These are phyloP conservation scores for Dryas iulia DNA, from an alignment of 1,140 invertebrate species.

Conservation along the genomic window DNA sequence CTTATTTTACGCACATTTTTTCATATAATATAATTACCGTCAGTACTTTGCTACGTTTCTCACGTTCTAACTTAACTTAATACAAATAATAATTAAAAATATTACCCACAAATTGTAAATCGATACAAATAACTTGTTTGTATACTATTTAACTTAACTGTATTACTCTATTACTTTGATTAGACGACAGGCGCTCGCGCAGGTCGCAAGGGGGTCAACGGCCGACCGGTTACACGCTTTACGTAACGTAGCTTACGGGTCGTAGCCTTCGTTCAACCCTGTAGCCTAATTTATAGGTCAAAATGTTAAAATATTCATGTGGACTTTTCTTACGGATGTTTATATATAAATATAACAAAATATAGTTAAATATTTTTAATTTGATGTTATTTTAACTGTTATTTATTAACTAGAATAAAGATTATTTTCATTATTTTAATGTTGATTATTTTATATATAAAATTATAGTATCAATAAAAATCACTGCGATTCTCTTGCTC, in stretches of 20 bases:
- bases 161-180: background rate
- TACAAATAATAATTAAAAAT: background rate
- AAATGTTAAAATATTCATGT: background rate
- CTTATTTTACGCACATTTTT: too few relatives aligned
- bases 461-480: too few relatives aligned
- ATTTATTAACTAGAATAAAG: too few relatives aligned
- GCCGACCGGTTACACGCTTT: slow-evolving; percentile 75
- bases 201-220: slow-evolving; percentile 63
- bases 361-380: too few relatives aligned
- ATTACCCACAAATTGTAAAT: background rate
- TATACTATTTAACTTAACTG: background rate
- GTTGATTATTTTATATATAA: too few relatives aligned
- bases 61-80: background rate
- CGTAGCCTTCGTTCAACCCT: slow-evolving; percentile 54
- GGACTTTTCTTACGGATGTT: background rate
- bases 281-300: slow-evolving; percentile 39
- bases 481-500: too few relatives aligned
- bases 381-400: too few relatives aligned
- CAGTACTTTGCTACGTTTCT: too few relatives aligned
- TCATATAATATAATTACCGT: too few relatives aligned
- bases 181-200: slow-evolving; percentile 66
- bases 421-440: too few relatives aligned
- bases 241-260: slow-evolving; percentile 74
- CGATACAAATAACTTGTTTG: background rate
- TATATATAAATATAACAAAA: too few relatives aligned